Evolutionary conservation across 2,888 invertebrate species (phyloP).

Genomic region (Zygogramma bicolorata): DNA sequence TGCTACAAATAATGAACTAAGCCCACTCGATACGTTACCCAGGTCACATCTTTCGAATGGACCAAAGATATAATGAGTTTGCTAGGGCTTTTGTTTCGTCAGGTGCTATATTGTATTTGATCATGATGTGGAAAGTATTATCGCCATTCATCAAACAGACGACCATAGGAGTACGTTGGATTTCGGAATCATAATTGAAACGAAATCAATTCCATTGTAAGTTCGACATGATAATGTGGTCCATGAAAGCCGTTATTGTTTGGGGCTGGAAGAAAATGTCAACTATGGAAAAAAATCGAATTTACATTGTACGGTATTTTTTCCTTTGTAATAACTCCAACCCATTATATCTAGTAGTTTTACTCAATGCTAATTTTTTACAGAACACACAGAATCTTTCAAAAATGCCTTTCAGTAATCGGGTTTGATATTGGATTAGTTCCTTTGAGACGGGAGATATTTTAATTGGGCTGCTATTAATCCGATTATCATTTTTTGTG

Average conservation of each 20-base stretch:
- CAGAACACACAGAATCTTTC: too few species aligned
- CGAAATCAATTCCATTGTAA: background rate
- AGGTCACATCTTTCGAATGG: conserved; percentile 41
- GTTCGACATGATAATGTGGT: background rate
- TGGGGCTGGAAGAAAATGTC: background rate
- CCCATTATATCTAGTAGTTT: background rate
- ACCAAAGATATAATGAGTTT: conserved; percentile 38
- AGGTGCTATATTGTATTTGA: conserved; percentile 32
- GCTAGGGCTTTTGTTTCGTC: conserved; percentile 36
- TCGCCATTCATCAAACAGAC: conserved; percentile 12
- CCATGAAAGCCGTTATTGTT: background rate
- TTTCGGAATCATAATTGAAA: conserved; percentile 1
- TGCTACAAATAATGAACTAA: conserved; percentile 30
- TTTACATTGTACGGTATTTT: too few species aligned
- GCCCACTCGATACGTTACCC: conserved; percentile 41
- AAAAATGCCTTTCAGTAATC: too few species aligned
- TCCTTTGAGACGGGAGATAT: too few species aligned
- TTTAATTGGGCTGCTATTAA: too few species aligned
- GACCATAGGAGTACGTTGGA: conserved; percentile 18
- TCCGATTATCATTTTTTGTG: too few species aligned
- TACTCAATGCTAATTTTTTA: background rate
- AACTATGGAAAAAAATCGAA: too few species aligned
- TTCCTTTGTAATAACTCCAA: too few species aligned
- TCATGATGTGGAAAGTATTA: conserved; percentile 30
- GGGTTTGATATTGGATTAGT: too few species aligned